Percentiles rank a stretch among this genome's conserved stretches.
phyloP scores from a whole-genome alignment of 1,140 invertebrate genomes.

The Euglossa dilemma region DNA sequence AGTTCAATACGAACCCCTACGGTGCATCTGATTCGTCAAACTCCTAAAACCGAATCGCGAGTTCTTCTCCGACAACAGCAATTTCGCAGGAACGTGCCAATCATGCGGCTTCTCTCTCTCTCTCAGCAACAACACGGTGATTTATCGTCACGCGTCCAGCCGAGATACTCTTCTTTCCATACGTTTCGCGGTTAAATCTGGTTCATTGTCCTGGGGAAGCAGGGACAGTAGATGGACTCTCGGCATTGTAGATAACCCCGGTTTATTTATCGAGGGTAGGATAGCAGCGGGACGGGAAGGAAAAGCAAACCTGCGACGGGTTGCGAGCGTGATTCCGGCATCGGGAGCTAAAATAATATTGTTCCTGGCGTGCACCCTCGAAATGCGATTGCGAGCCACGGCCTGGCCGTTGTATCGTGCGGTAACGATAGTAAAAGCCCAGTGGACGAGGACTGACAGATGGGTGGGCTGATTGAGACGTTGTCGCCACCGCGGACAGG shows the following conservation, averaged over 20 bases:
- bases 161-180: slow-evolving; percentile 5
- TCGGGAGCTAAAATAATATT: slow-evolving; percentile 77
- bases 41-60: too few species aligned
- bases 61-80: not conserved
- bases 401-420: slow-evolving; percentile 45
- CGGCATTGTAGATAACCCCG: slow-evolving; percentile 45
- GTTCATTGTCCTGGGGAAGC: slow-evolving; percentile 40
- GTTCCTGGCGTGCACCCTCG: slow-evolving; percentile 67
- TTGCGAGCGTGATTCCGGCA: slow-evolving; percentile 60
- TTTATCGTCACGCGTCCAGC: slow-evolving; percentile 8
- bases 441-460: slow-evolving; percentile 60
- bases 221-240: slow-evolving; percentile 20
- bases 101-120: not conserved
- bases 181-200: slow-evolving; percentile 31
- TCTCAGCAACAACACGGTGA: not conserved
- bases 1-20: too few species aligned
- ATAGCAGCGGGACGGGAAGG: slow-evolving; percentile 43
- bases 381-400: slow-evolving; percentile 56
- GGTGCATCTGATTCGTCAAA: too few species aligned
- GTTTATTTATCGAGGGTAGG: slow-evolving; percentile 63
- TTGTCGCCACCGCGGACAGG: slow-evolving; percentile 42
- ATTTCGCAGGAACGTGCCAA: not conserved
- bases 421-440: slow-evolving; percentile 29
- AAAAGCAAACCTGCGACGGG: slow-evolving; percentile 61
- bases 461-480: slow-evolving; percentile 70